phyloP scores from a whole-genome alignment of 1,140 invertebrate species.

The Linepithema humile region DNA sequence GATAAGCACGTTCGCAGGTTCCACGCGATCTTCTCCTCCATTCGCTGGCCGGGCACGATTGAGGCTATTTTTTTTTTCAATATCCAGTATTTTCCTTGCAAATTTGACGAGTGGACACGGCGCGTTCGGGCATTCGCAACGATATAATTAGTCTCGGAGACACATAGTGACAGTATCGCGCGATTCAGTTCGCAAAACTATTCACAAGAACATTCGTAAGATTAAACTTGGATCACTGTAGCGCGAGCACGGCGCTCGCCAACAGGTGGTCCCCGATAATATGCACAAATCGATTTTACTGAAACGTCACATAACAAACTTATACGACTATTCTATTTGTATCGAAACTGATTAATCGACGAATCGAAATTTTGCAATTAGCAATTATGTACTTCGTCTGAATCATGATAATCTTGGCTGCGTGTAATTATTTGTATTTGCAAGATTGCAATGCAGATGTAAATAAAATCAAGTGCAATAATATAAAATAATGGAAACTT shows the following conservation, averaged over 20 bases:
- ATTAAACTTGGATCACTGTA: conserved; percentile 22
- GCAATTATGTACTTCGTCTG: background rate
- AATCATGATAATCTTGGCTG: conserved; percentile 1
- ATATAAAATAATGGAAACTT: too few species aligned
- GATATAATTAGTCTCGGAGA: background rate
- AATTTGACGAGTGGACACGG: background rate
- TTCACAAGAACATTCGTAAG: conserved; percentile 38
- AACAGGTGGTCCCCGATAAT: conserved; percentile 49
- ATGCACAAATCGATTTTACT: conserved; percentile 43
- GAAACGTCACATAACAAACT: conserved; percentile 43
- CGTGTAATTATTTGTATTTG: background rate
- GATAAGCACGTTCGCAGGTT: background rate
- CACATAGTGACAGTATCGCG: background rate
- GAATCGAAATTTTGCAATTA: conserved; percentile 31
- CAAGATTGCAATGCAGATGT: too few species aligned
- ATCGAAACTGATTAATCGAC: background rate
- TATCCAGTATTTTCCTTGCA: background rate
- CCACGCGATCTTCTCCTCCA: background rate
- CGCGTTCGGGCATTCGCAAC: background rate
- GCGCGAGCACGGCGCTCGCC: background rate
- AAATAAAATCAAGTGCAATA: too few species aligned
- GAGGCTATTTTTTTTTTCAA: background rate
- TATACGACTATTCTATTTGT: conserved; percentile 12
- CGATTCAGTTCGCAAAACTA: background rate
- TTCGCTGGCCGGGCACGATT: background rate